phyloP scores from a whole-genome alignment of 1,140 invertebrate species.

The Monomorium pharaonis region DNA sequence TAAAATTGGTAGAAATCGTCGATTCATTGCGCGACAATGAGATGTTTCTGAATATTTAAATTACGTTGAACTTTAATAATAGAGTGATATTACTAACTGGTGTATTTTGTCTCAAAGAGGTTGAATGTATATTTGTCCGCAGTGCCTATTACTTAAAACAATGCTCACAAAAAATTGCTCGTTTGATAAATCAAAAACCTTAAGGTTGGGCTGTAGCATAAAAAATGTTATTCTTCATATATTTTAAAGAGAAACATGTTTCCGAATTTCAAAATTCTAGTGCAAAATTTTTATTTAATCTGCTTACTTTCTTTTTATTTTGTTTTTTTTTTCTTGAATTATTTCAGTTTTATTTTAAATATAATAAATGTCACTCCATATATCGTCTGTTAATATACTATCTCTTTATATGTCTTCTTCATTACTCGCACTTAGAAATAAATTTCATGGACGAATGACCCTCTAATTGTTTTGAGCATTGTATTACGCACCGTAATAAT shows the following conservation, averaged over 20 bases:
- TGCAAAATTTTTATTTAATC: background rate
- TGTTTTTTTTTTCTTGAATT: background rate
- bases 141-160: slow-evolving; percentile 26
- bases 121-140: background rate
- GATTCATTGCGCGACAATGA: background rate
- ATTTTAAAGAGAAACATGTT: background rate
- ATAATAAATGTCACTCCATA: background rate
- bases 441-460: background rate
- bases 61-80: slow-evolving; percentile 7
- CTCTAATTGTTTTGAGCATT: slow-evolving; percentile 45
- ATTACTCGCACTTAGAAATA: background rate
- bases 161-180: background rate
- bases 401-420: background rate
- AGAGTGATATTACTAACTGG: background rate
- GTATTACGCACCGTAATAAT: background rate
- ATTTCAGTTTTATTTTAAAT: background rate
- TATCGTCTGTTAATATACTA: background rate
- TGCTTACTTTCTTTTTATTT: background rate
- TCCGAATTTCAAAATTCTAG: background rate
- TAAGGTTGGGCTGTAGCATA: background rate
- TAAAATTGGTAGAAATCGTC: background rate
- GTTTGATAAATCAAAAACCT: slow-evolving; percentile 14
- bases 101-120: background rate
- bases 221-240: background rate
- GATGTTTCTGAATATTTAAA: slow-evolving; percentile 12